These are phyloP conservation scores for Timema podura DNA, from an alignment of 2,888 invertebrate species.

Conservation along the genomic window DNA sequence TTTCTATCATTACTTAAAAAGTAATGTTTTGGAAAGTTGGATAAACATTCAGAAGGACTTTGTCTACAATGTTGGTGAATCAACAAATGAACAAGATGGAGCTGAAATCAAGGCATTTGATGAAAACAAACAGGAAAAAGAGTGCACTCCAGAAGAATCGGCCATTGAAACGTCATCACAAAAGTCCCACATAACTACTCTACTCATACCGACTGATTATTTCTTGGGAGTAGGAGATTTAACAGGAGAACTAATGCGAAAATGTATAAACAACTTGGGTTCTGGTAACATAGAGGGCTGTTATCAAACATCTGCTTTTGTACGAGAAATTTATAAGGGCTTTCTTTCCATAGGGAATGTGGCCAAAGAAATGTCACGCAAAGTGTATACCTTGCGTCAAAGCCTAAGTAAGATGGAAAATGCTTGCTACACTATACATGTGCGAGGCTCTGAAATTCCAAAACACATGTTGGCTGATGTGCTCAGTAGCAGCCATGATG, in stretches of 20 bases:
- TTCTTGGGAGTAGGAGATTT: constrained; percentile 81
- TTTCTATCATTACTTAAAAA: constrained; percentile 66
- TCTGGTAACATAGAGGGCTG: constrained; percentile 70
- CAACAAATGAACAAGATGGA: constrained; percentile 16
- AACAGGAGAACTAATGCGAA: constrained; percentile 87
- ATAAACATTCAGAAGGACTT: constrained; percentile 54
- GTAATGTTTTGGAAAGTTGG: constrained; percentile 58
- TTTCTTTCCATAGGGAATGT: constrained; percentile 49
- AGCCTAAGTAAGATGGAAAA: constrained; percentile 80
- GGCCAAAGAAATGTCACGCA: constrained; percentile 63
- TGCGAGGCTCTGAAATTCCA: constrained; percentile 77
- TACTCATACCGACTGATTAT: constrained; percentile 51
- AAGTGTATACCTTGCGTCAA: constrained; percentile 65
- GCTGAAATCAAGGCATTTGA: constrained; percentile 19
- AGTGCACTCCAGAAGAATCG: constrained; percentile 16
- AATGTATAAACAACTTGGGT: constrained; percentile 77
- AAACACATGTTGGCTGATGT: constrained; percentile 60
- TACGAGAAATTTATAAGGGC: constrained; percentile 44
- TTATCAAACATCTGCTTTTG: constrained; percentile 63
- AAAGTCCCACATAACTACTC: constrained; percentile 24
- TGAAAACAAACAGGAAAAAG: constrained; percentile 28
- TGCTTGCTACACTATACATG: constrained; percentile 74
- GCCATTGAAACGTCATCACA: neutral
- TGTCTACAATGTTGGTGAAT: constrained; percentile 42
- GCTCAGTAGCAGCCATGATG: constrained; percentile 43